Evolutionary conservation across 2,113 vertebrate genomes (phyloP), one percentile per base, ranked within the genome.

Genomic region (Typhlomys cinereus): DNA sequence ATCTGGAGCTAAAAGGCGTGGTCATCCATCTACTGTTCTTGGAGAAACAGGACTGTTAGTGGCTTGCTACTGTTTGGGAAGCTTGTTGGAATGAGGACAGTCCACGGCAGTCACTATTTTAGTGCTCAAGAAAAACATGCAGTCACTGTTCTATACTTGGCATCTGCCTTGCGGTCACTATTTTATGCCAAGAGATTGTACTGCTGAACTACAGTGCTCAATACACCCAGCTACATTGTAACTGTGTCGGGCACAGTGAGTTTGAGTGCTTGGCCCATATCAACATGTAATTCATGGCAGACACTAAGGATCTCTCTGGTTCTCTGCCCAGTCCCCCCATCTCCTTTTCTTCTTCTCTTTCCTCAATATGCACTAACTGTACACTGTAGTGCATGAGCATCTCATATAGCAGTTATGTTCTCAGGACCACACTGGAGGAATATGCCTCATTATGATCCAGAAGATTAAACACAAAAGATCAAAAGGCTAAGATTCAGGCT

Each of bases 81-180:
- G 5, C 29, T 57, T 76, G 50, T 11, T 79, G 4, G 48, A 20
- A 1, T 46, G 10, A 62, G 57, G 36, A 79, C 25, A 67, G 3
- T 41, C 69, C 67, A 41, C 36, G 89, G 66, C 41, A 50, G n/a
- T 94, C 75, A 75, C 74, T 81, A 66, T 86, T 18, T 34, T 14
- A 76, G 14, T 83, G 50, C 44, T 86, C 86, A 54, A 46, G 50
- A 73, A 78, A 90, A 44, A 52, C 34, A 74, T 90, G 23, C 27
- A 73, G 62, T 29, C 44, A 66, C 62, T 93, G 82, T 82, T 39
- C 73, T 39, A 73, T 70, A 81, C 48, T 85, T 57, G 54, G 46
- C 84, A 90, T 71, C 41, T 95, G 67, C 86, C 62, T 85, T 41
- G 81, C 73, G 83, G 39, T 93, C 88, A 96, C 80, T 93, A 90